Base-by-base conservation (phyloP, 2,888 invertebrate genomes). In the Amphipyra berbera region DNA sequence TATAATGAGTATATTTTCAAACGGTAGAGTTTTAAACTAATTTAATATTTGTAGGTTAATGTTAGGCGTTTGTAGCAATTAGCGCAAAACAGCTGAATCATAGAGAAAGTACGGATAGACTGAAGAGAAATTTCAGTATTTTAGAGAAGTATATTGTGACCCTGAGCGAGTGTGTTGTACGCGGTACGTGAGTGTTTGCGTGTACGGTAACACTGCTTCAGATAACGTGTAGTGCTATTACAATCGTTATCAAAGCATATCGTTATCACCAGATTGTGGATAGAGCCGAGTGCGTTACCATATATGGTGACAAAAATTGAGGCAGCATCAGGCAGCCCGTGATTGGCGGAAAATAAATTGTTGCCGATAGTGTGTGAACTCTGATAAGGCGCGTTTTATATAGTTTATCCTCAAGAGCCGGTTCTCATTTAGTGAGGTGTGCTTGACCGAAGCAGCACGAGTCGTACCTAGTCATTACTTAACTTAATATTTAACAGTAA, bases 261-360 rank as follows among this genome's bases (percentile, higher is more conserved):
- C 82, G 76, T 87, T 90, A 91, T 91, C 88, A 91, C 65, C 77
- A 82, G 86, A 85, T 88, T 82, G 85, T 81, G 86, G 81, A 88
- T 84, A 85, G 84, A 79, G 78, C 83, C 82, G 79, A 83, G 83
- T 86, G 84, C 94, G 95, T 96, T 96, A 95, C 97, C 97, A 96
- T 97, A 97, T 97, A 97, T 96, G 97, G 97, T 96, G 96, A 97
- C 96, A 96, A 93, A 93, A 92, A 89, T 88, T 91, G 87, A 88
- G 83, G 83, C 86, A 96, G 95, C 94, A 93, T 89, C 92, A 86
- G 79, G 78, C 81, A 96, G 95, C 94, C 93, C 90, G 93, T 95
- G 94, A 97, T 97, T 97, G 97, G 97, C 89, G 92, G 95, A 90
- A 87, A 88, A 87, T 86, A 86, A 88, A 88, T 84, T 88, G 87